Conservation (phyloP, 2,113 vertebrate species). For the Callaeas wilsoni region DNA sequence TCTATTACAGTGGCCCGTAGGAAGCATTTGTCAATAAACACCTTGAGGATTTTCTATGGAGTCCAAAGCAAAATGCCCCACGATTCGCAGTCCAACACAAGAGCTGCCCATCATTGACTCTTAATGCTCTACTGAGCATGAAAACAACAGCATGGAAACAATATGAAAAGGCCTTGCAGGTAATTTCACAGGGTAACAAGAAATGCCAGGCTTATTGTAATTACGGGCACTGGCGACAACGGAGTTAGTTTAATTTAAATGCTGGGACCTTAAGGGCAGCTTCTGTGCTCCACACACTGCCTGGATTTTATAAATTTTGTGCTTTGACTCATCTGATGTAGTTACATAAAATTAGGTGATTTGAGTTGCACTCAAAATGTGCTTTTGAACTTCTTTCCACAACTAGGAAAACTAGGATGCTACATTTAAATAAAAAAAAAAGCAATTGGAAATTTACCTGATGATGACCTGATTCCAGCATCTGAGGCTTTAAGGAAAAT, state of each 20-base stretch:
- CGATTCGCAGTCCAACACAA: background rate
- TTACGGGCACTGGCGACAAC: background rate
- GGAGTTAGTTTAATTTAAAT: background rate
- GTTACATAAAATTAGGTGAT: background rate
- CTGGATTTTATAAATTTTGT: background rate
- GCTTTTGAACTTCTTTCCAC: background rate
- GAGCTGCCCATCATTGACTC: conserved; percentile 26
- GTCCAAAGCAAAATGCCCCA: background rate
- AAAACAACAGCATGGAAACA: conserved; percentile 44
- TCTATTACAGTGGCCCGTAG: background rate
- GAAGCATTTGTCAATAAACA: conserved; percentile 46
- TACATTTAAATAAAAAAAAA: background rate
- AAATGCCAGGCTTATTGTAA: conserved; percentile 20
- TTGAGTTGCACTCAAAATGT: background rate
- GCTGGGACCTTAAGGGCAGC: background rate
- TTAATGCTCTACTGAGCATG: conserved; percentile 41
- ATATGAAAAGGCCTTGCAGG: conserved; percentile 32
- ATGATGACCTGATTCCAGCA: background rate
- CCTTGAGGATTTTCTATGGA: conserved; percentile 41
- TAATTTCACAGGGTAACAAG: conserved; percentile 46
- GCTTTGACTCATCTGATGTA: background rate
- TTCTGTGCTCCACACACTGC: background rate
- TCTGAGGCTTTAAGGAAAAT: background rate
- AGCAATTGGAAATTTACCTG: background rate
- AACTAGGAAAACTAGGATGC: background rate